phyloP scores from a whole-genome alignment of 2,797 vertebrate species.

The Lepidocolaptes lacrymiger region DNA sequence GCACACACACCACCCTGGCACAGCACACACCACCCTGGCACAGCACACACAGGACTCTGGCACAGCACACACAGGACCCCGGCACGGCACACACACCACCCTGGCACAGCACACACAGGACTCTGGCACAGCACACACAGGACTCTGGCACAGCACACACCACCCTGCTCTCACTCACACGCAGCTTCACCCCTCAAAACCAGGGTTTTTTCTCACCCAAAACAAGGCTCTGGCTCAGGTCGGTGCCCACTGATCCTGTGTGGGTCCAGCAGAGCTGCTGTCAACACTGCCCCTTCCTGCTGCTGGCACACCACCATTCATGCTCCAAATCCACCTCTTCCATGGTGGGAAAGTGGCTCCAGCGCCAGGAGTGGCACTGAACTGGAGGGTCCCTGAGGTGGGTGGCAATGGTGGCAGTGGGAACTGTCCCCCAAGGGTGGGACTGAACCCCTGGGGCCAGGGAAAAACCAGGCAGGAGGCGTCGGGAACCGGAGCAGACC shows the following conservation, averaged over 20 bases:
- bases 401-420: not conserved
- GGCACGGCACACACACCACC: rapidly evolving
- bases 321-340: not conserved
- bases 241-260: rapidly evolving
- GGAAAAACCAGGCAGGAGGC: not conserved
- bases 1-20: not conserved
- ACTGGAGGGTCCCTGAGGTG: rapidly evolving
- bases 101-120: rapidly evolving
- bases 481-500: not conserved
- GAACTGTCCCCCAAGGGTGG: not conserved
- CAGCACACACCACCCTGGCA: rapidly evolving
- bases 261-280: rapidly evolving
- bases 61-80: rapidly evolving
- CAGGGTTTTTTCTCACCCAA: not conserved
- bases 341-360: rapidly evolving
- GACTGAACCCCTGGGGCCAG: rapidly evolving
- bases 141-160: rapidly evolving
- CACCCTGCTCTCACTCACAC: rapidly evolving
- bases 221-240: rapidly evolving
- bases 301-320: rapidly evolving
- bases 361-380: rapidly evolving
- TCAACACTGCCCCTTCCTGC: rapidly evolving
- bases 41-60: not conserved
- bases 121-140: too few relatives aligned
- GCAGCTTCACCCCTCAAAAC: not conserved